Percentiles rank a stretch among this genome's conserved stretches.
phyloP scores from a whole-genome alignment of 2,113 vertebrate genomes.

The Polypterus bichir region DNA sequence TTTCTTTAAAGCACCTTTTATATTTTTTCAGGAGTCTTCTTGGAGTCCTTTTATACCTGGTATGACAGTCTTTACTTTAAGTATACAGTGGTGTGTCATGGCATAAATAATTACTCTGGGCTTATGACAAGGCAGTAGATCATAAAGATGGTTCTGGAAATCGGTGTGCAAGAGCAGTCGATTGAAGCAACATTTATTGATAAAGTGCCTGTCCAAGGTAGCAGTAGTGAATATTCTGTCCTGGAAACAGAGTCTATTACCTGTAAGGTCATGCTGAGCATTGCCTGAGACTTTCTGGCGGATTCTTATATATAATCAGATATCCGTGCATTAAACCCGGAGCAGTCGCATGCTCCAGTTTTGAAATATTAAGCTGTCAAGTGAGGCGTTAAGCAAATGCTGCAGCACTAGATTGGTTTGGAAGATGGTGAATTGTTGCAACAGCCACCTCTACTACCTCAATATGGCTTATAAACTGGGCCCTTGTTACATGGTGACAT shows the following conservation, averaged over 20 bases:
- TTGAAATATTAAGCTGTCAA: background rate
- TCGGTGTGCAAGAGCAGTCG: constrained; percentile 2
- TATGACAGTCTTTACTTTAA: background rate
- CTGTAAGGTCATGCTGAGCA: constrained; percentile 15
- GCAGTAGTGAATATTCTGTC: constrained; percentile 9
- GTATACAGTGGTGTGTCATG: background rate
- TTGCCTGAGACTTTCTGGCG: constrained; percentile 1
- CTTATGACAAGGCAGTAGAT: constrained; percentile 10
- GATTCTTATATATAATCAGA: background rate
- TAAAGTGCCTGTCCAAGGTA: constrained; percentile 12
- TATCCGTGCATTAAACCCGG: background rate
- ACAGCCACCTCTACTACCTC: too few relatives aligned
- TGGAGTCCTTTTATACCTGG: too few relatives aligned
- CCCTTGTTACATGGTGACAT: too few relatives aligned
- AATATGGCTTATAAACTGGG: too few relatives aligned
- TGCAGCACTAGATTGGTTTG: background rate
- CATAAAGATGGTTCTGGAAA: constrained; percentile 5
- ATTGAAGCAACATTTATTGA: constrained; percentile 7
- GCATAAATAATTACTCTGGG: background rate
- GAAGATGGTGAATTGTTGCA: too few relatives aligned
- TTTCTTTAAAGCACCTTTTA: too few relatives aligned
- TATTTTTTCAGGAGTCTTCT: too few relatives aligned
- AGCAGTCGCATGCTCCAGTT: background rate
- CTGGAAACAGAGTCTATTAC: constrained; percentile 8
- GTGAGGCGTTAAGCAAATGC: background rate